Conservation (phyloP, 2,113 vertebrate genomes). For the Proteles cristata region DNA sequence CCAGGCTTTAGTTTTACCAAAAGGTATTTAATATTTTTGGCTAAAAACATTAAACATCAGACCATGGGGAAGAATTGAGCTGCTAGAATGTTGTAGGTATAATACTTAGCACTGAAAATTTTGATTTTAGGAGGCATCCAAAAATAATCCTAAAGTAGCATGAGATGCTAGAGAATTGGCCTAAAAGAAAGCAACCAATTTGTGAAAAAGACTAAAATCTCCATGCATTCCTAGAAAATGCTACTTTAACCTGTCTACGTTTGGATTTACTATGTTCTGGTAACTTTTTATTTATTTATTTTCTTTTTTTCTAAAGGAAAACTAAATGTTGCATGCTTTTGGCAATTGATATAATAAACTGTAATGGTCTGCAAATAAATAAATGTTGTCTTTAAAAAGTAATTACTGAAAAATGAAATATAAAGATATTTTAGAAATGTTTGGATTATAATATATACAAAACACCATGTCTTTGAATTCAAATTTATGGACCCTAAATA, state of each 20-base stretch:
- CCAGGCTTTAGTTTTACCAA: constrained; percentile 14
- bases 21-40: constrained; percentile 20
- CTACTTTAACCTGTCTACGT: constrained; percentile 72
- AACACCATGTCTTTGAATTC: neutral
- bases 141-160: constrained; percentile 72
- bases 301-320: constrained; percentile 73
- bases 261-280: constrained; percentile 81
- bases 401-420: neutral
- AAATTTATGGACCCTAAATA: neutral
- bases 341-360: constrained; percentile 88
- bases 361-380: constrained; percentile 90
- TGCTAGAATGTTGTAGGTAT: constrained; percentile 57
- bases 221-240: constrained; percentile 64
- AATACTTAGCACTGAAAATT: constrained; percentile 58
- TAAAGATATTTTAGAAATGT: neutral
- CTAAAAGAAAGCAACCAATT: constrained; percentile 24
- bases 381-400: constrained; percentile 76
- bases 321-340: constrained; percentile 86
- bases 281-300: constrained; percentile 44
- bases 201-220: constrained; percentile 64
- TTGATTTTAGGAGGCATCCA: constrained; percentile 24
- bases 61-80: neutral
- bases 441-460: neutral
- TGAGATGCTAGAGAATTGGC: constrained; percentile 64
- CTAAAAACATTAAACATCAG: neutral